These are phyloP conservation scores for Subacronicta megacephala DNA, from an alignment of 2,888 invertebrate genomes.

Conservation along the genomic window DNA sequence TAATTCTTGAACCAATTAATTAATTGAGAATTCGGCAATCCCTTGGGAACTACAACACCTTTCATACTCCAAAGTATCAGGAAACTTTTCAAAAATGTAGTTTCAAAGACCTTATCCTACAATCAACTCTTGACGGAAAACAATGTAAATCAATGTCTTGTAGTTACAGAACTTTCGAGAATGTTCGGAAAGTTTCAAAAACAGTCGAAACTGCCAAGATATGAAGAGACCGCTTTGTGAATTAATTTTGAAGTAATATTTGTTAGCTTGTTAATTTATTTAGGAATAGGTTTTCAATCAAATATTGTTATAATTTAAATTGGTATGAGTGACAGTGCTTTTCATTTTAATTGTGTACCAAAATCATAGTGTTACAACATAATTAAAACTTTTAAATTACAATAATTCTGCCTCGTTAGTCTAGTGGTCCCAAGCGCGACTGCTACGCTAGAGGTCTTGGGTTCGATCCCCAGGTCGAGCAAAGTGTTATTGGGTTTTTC, in stretches of 20 bases:
- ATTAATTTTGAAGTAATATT: slow-evolving; percentile 1
- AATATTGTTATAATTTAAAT: neutral
- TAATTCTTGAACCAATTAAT: slow-evolving; percentile 7
- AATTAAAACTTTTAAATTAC: too few species aligned
- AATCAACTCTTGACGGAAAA: slow-evolving; percentile 53
- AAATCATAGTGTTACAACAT: too few species aligned
- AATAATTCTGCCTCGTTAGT: too few species aligned
- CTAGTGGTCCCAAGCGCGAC: too few species aligned
- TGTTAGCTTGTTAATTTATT: neutral
- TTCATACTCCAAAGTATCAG: neutral
- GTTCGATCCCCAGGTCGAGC: too few species aligned
- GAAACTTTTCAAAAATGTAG: slow-evolving; percentile 22
- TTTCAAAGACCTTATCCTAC: slow-evolving; percentile 23
- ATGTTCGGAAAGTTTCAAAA: slow-evolving; percentile 15
- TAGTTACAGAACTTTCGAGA: slow-evolving; percentile 12
- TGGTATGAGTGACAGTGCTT: neutral
- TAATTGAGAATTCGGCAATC: slow-evolving; percentile 12
- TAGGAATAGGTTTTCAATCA: too few species aligned
- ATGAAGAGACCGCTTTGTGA: slow-evolving; percentile 4
- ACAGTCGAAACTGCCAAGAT: slow-evolving; percentile 3
- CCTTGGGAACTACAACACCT: slow-evolving; percentile 13
- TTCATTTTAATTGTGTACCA: too few species aligned
- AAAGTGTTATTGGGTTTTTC: too few species aligned
- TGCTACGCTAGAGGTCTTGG: too few species aligned
- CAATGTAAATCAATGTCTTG: slow-evolving; percentile 68